A percentile compares a stretch with the other conserved stretches of the same genome.
Evolutionary conservation across 92 coral and sea anemone genomes (phyloP).

Genomic region (Anthopleura xanthogrammica): DNA sequence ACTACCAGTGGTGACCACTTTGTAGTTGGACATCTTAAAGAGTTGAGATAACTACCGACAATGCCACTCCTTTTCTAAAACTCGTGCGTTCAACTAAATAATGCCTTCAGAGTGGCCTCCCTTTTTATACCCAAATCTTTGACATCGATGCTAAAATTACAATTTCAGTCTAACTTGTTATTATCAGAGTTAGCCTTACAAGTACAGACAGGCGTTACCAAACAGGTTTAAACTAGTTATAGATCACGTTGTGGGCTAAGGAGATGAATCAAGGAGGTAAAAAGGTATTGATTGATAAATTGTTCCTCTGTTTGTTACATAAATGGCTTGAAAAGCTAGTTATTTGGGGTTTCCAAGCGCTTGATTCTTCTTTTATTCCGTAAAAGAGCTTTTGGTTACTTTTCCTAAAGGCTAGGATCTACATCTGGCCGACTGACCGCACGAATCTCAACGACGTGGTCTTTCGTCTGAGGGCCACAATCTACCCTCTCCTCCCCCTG

Average conservation of each 20-base stretch:
- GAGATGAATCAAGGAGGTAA: background rate
- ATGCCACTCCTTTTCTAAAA: background rate
- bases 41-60: too few relatives aligned
- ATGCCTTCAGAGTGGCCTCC: background rate
- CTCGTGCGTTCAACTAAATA: background rate
- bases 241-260: background rate
- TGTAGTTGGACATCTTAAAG: background rate
- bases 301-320: background rate
- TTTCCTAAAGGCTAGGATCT: too few relatives aligned
- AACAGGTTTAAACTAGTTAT: slow-evolving; percentile 19
- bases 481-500: too few relatives aligned
- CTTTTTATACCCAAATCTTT: background rate
- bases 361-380: too few relatives aligned
- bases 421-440: too few relatives aligned
- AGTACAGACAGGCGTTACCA: slow-evolving; percentile 21
- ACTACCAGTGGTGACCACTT: slow-evolving; percentile 38
- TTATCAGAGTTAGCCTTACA: background rate
- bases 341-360: too few relatives aligned
- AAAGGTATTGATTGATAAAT: background rate
- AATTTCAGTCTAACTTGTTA: too few relatives aligned
- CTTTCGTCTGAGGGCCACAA: too few relatives aligned
- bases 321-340: too few relatives aligned
- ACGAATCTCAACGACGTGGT: too few relatives aligned
- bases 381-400: too few relatives aligned
- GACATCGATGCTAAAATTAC: background rate